These are phyloP conservation scores for Micropoecilia bifurca DNA, from an alignment of 2,797 vertebrate species.

Conservation along the genomic window DNA sequence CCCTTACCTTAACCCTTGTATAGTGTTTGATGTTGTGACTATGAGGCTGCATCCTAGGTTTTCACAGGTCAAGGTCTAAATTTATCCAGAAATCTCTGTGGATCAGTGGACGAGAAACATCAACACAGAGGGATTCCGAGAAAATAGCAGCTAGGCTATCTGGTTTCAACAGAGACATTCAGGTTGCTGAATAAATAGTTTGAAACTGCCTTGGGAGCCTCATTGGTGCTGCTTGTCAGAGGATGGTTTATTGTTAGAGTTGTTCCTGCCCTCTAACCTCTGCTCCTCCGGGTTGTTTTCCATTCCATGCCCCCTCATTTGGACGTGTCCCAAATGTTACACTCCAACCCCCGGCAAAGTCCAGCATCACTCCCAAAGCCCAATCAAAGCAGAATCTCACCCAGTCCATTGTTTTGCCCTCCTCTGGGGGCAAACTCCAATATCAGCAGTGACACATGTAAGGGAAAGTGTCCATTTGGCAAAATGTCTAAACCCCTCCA, in stretches of 20 bases:
- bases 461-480: conserved; percentile 87
- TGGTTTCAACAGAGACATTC: conserved; percentile 16
- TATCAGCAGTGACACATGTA: conserved; percentile 85
- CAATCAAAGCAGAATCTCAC: conserved; percentile 85
- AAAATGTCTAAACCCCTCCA: conserved; percentile 82
- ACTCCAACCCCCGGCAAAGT: conserved; percentile 21
- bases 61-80: conserved; percentile 21
- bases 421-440: conserved; percentile 71
- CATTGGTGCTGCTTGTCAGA: conserved; percentile 6
- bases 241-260: conserved; percentile 23
- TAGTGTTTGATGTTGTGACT: conserved; percentile 18
- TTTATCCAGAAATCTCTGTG: conserved; percentile 19
- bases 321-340: conserved; percentile 55
- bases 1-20: conserved; percentile 1
- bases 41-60: conserved; percentile 2
- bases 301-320: conserved; percentile 28
- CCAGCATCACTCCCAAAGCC: conserved; percentile 68
- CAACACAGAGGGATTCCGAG: conserved; percentile 2
- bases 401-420: conserved; percentile 71
- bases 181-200: background rate
- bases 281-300: conserved; percentile 46
- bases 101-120: conserved; percentile 24
- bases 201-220: background rate
- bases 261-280: conserved; percentile 26
- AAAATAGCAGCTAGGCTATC: conserved; percentile 5